Base-by-base conservation (phyloP, 92 coral and sea anemone genomes). In the Heliopora coerulea region DNA sequence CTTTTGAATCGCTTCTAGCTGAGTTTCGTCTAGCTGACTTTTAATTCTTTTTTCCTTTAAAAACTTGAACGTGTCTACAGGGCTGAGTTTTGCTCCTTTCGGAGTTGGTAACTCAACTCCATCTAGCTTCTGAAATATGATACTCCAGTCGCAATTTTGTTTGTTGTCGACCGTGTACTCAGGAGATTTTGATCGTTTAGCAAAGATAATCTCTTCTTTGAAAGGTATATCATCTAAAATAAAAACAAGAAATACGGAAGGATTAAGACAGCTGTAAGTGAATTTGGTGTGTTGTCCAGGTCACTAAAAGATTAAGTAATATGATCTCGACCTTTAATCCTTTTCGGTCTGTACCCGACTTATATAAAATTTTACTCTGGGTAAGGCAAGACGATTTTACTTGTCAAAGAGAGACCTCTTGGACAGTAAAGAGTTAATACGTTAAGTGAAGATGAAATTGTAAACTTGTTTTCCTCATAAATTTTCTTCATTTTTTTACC, bases 1-100 rank as follows among this genome's bases (percentile, higher is more conserved):
- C 54, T 61, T 82, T 56, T 79, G 84, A 1, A 90, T 84, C 19
- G 91, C 91, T 15, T 58, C 62, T 41, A 90, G 68, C 61, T 90
- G 97, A 21, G 89, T 82, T 7, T 72, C 81, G 61, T 90, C 97
- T 42, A 88, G 82, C 12, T 32, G 62, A 24, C 86, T 19, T 19
- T 69, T 29, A 10, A 30, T 32, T 15, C 10, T 48, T 78, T 44
- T 48, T 35, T 15, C 33, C 30, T 21, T 34, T 65, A 63, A 84
- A 79, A 18, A 82, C 86, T 15, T 85, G 63, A 19, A 80, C 46
- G 15, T 83, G 63, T 3, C 79, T 54, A 62, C 65, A 78, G 37
- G 72, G 30, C 42, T n/a, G n/a, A n/a, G 28, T 18, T 59, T 32
- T 17, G 23, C 30, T 3, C 25, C 56, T 28, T 56, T 40, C 0